phyloP scores from a whole-genome alignment of 2,888 invertebrate genomes.

The Tridacna gigas region DNA sequence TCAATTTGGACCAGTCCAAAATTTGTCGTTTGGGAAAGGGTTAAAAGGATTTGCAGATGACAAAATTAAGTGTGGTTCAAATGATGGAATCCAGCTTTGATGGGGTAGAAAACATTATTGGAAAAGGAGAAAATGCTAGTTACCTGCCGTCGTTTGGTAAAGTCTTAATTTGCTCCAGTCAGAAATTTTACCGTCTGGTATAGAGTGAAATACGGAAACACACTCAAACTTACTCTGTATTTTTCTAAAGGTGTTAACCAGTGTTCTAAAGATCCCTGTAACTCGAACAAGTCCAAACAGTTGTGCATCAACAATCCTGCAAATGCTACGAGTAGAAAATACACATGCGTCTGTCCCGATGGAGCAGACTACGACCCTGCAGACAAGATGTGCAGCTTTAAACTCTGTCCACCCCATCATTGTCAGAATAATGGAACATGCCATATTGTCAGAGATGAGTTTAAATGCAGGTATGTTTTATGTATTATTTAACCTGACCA shows the following conservation, averaged over 20 bases:
- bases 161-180: too few relatives aligned
- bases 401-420: slow-evolving; percentile 57
- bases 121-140: too few relatives aligned
- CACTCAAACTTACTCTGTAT: too few relatives aligned
- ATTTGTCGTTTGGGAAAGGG: too few relatives aligned
- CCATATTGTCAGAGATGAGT: slow-evolving; percentile 73
- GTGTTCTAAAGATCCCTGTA: slow-evolving; percentile 57
- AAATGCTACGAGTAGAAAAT: slow-evolving; percentile 45
- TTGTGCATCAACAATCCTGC: slow-evolving; percentile 86
- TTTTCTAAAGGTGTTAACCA: slow-evolving; percentile 10
- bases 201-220: too few relatives aligned
- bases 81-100: too few relatives aligned
- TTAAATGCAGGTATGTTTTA: slow-evolving; percentile 71
- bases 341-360: slow-evolving; percentile 84
- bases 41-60: too few relatives aligned
- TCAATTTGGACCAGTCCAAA: too few relatives aligned
- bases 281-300: slow-evolving; percentile 31
- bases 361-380: slow-evolving; percentile 66
- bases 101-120: too few relatives aligned
- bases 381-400: slow-evolving; percentile 65
- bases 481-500: not conserved
- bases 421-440: slow-evolving; percentile 88
- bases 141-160: too few relatives aligned
- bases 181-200: too few relatives aligned
- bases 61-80: too few relatives aligned